Percentiles rank a stretch among this genome's conserved stretches.
Evolutionary conservation across 2,888 invertebrate species (phyloP).

Genomic region (Trissoscelio sp.): DNA sequence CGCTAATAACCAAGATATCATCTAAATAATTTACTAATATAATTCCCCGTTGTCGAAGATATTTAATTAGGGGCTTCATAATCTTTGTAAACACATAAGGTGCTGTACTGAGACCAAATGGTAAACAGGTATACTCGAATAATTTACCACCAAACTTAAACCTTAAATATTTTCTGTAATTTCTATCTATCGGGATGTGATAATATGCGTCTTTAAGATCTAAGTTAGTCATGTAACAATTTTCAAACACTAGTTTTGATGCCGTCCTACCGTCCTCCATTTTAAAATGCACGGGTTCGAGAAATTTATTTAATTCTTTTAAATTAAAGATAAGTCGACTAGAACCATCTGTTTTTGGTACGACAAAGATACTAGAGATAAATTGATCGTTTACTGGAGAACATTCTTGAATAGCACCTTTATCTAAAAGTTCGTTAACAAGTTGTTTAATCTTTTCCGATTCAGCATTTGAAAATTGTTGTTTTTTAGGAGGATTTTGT

Average conservation of each 20-base stretch:
- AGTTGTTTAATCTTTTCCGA: slow-evolving; percentile 6
- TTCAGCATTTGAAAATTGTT: not conserved
- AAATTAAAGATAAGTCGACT: slow-evolving; percentile 61
- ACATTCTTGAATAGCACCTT: slow-evolving; percentile 39
- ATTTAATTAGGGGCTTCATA: not conserved
- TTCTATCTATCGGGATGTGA: not conserved
- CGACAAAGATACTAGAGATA: slow-evolving; percentile 52
- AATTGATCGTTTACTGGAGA: slow-evolving; percentile 42
- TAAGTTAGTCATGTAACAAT: slow-evolving; percentile 53
- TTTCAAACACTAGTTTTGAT: slow-evolving; percentile 23
- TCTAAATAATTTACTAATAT: slow-evolving; percentile 10
- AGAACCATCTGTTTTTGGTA: slow-evolving; percentile 50
- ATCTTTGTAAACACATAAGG: slow-evolving; percentile 23
- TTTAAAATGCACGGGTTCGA: slow-evolving; percentile 58
- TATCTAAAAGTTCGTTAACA: slow-evolving; percentile 21
- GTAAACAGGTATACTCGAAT: slow-evolving; percentile 31
- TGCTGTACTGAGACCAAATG: slow-evolving; percentile 5
- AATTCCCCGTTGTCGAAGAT: not conserved
- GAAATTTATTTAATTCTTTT: slow-evolving; percentile 59
- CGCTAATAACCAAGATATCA: not conserved
- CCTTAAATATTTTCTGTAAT: slow-evolving; percentile 21
- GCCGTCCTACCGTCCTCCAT: slow-evolving; percentile 59
- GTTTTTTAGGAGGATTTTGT: too few species aligned
- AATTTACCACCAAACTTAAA: slow-evolving; percentile 16
- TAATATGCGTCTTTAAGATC: slow-evolving; percentile 47